These are phyloP conservation scores for Lithobates sylvaticus DNA, from an alignment of 2,797 vertebrate species.

Conservation along the genomic window DNA sequence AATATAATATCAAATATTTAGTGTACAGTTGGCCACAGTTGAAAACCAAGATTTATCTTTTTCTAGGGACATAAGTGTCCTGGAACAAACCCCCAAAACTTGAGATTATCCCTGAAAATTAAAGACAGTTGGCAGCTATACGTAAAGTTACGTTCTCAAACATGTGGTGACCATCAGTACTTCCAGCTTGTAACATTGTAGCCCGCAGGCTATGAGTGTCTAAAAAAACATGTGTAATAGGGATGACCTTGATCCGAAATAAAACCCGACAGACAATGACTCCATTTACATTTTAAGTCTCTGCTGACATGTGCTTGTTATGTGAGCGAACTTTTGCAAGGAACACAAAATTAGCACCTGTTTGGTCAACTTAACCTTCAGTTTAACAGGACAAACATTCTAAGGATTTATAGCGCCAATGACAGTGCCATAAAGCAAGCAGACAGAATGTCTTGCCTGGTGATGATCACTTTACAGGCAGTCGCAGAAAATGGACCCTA, in stretches of 20 bases:
- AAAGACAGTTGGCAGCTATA: neutral
- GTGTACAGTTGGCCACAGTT: no score
- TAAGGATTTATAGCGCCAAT: constrained; percentile 67
- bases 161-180: constrained; percentile 8
- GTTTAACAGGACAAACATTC: constrained; percentile 67
- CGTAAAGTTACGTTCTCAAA: neutral
- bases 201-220: neutral
- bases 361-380: constrained; percentile 66
- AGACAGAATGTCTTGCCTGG: constrained; percentile 57
- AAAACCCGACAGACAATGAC: neutral
- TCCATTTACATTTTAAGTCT: constrained; percentile 69
- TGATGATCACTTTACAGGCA: constrained; percentile 33
- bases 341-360: constrained; percentile 78
- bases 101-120: neutral
- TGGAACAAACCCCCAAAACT: no score
- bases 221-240: neutral
- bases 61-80: no score
- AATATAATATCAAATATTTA: no score
- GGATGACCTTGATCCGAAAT: constrained; percentile 35
- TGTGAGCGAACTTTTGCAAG: constrained; percentile 74
- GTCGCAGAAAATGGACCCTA: constrained; percentile 6
- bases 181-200: neutral
- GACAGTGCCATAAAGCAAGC: constrained; percentile 67
- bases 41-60: no score
- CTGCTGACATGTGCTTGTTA: constrained; percentile 72